Evolutionary conservation across 2,888 invertebrate species (phyloP).

Genomic region (Unio pictorum): DNA sequence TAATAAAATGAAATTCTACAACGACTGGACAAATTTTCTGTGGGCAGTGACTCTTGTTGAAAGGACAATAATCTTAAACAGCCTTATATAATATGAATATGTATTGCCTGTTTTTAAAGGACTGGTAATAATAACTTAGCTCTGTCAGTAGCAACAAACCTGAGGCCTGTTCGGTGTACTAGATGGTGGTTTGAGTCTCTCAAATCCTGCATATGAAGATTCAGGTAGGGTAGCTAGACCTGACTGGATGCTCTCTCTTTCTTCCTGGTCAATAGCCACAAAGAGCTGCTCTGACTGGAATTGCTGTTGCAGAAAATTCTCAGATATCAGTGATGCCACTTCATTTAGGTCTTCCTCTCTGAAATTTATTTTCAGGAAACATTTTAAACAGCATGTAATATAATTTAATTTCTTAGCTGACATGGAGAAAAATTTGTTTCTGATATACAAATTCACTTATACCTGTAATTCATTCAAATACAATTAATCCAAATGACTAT

Average conservation of each 20-base stretch:
- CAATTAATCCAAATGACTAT: no score
- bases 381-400: no score
- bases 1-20: no score
- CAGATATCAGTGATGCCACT: slow-evolving; percentile 39
- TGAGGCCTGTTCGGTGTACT: slow-evolving; percentile 56
- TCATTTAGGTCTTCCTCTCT: slow-evolving; percentile 43
- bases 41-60: no score
- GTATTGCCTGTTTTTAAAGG: no score
- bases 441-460: no score
- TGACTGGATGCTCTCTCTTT: slow-evolving; percentile 48
- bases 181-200: slow-evolving; percentile 47
- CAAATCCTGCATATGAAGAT: slow-evolving; percentile 58
- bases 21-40: no score
- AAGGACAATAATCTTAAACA: no score
- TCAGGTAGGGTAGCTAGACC: slow-evolving; percentile 53
- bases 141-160: slow-evolving; percentile 17
- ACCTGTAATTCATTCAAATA: no score
- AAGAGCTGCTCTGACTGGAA: slow-evolving; percentile 12
- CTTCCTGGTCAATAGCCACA: slow-evolving; percentile 32
- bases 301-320: slow-evolving; percentile 15
- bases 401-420: no score
- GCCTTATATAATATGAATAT: no score
- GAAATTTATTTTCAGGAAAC: slow-evolving; percentile 5
- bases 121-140: neutral
- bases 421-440: no score